Base-by-base conservation (phyloP, 2,888 invertebrate species). In the Drosophila kambysellisi region DNA sequence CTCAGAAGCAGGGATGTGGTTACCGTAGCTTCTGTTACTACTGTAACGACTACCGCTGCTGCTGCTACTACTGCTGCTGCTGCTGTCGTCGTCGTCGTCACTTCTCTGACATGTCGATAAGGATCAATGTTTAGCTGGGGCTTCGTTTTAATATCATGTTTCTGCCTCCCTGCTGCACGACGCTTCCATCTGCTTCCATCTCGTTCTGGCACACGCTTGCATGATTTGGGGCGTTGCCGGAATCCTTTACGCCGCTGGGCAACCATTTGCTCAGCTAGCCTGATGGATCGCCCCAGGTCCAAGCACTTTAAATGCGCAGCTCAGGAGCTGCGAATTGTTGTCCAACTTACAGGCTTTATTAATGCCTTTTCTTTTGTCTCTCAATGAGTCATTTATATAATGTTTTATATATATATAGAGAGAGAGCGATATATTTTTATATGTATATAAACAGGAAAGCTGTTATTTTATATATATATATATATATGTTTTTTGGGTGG, bases 101-200 rank as follows among this genome's bases (percentile, higher is more conserved):
- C 63, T 76, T 63, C 63, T 12, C 60, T 72, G 79, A 79, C 89
- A 84, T 82, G 90, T 86, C 90, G 91, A 91, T 91, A 91, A 90
- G 89, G 90, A 91, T 91, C 91, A 91, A 91, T 91, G 91, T 91
- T 91, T 77, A 78, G 88, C 81, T 76, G 72, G 69, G 70, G 73
- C 81, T 81, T 81, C 77, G 81, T 86, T 87, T 91, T 82, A 83
- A 82, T 83, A 91, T 83, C 69, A 67, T 79, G 74, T 61, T 67
- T 46, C 8, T 12, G 20, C 43, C n/a, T 33, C 33, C 46, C 51
- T 37, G 32, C 33, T 41, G 7, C 48, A 41, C 25, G 30, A 54
- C 39, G 54, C 37, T 25, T 25, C 20, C 20, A 25, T 25, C 29
- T 9, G 30, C 37, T 32, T 33, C 33, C 32, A 33, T 73, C 32